Evolutionary conservation across 2,797 vertebrate genomes (phyloP).

Genomic region (Sebastes vulpes): DNA sequence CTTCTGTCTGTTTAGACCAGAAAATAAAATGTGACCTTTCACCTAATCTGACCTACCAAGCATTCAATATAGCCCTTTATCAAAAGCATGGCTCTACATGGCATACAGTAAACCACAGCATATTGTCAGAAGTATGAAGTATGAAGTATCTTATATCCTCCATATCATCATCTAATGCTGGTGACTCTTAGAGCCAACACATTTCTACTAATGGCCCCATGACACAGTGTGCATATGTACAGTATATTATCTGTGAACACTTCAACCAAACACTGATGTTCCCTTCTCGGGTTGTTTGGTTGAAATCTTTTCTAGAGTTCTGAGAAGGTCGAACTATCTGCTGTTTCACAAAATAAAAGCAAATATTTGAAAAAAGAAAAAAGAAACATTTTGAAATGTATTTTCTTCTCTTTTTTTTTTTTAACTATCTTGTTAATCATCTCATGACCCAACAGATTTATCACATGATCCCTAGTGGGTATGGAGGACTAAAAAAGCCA

Average conservation of each 20-base stretch:
- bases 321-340: background rate
- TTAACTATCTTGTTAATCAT: background rate
- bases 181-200: background rate
- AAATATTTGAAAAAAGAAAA: background rate
- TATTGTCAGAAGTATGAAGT: background rate
- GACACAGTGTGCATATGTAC: background rate
- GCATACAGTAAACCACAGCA: background rate
- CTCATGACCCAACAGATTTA: background rate
- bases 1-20: constrained; percentile 25
- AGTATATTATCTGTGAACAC: background rate
- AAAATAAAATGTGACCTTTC: constrained; percentile 41
- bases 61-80: constrained; percentile 16
- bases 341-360: background rate
- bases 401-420: too few relatives aligned
- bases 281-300: background rate
- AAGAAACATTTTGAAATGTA: background rate
- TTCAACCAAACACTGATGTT: background rate
- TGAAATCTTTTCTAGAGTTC: background rate
- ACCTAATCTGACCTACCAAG: constrained; percentile 5
- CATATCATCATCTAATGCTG: background rate
- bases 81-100: background rate
- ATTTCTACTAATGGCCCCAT: background rate
- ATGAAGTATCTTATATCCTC: background rate
- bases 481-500: too few relatives aligned
- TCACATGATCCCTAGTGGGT: background rate